phyloP scores from a whole-genome alignment of 2,113 vertebrate genomes.

The Hippotragus niger region DNA sequence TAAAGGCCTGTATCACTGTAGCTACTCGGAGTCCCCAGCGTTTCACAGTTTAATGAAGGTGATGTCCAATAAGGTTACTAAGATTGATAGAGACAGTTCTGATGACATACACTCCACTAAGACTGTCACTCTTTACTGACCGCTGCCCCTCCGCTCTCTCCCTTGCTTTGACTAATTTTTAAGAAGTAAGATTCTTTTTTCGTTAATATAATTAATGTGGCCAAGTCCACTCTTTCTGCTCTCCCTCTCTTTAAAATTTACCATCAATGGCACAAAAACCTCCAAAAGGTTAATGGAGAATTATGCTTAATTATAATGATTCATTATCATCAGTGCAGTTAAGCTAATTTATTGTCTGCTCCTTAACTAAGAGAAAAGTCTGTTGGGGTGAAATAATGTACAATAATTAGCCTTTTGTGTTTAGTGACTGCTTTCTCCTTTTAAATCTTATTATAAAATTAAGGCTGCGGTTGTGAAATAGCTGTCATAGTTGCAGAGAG shows the following conservation, averaged over 20 bases:
- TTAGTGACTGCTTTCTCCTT: constrained; percentile 76
- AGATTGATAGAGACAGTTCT: constrained; percentile 77
- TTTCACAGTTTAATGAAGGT: constrained; percentile 83
- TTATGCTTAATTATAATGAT: constrained; percentile 86
- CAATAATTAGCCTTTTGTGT: constrained; percentile 82
- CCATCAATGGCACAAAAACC: constrained; percentile 74
- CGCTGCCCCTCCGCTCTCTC: background rate
- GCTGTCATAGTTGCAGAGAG: constrained; percentile 65
- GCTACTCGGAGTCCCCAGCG: constrained; percentile 72
- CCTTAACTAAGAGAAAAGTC: constrained; percentile 78
- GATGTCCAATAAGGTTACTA: constrained; percentile 74
- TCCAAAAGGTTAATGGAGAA: constrained; percentile 85
- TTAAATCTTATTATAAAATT: constrained; percentile 77
- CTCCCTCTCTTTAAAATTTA: constrained; percentile 71
- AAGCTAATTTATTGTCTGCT: constrained; percentile 83
- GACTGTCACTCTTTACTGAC: constrained; percentile 48
- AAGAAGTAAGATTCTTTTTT: constrained; percentile 78
- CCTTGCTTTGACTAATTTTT: constrained; percentile 20
- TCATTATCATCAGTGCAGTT: constrained; percentile 82
- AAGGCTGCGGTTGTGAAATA: constrained; percentile 63
- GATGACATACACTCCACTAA: constrained; percentile 62
- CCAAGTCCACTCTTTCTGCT: constrained; percentile 49
- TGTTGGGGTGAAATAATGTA: constrained; percentile 75
- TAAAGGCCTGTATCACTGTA: constrained; percentile 77
- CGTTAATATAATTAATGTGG: constrained; percentile 79